Evolutionary conservation across 2,888 invertebrate genomes (phyloP).

Genomic region (Drosophila rubida): DNA sequence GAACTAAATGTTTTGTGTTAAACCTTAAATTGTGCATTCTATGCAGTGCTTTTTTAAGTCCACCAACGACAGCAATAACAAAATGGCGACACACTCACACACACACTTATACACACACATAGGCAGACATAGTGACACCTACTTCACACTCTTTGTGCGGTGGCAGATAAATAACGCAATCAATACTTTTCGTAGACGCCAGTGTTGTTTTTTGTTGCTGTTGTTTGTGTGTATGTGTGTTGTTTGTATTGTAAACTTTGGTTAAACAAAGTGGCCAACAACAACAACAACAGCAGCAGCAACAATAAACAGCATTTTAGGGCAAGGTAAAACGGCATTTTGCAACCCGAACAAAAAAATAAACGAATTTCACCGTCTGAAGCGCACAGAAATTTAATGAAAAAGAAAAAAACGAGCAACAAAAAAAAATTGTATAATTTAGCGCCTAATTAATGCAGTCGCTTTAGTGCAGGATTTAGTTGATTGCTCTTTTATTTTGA

Average conservation of each 20-base stretch:
- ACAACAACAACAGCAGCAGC: slow-evolving; percentile 23
- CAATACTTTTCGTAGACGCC: slow-evolving; percentile 40
- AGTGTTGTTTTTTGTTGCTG: slow-evolving; percentile 19
- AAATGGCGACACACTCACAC: slow-evolving; percentile 41
- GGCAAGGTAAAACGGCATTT: slow-evolving; percentile 63
- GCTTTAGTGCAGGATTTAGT: slow-evolving; percentile 41
- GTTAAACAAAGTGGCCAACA: slow-evolving; percentile 81
- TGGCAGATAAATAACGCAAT: slow-evolving; percentile 33
- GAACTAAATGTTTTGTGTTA: no score
- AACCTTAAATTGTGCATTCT: no score
- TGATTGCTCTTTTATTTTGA: slow-evolving; percentile 29
- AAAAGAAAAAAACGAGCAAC: slow-evolving; percentile 2
- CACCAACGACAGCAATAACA: slow-evolving; percentile 25
- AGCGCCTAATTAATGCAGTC: slow-evolving; percentile 48
- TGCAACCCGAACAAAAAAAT: slow-evolving; percentile 40
- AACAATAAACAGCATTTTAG: slow-evolving; percentile 40
- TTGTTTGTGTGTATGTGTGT: slow-evolving; percentile 50
- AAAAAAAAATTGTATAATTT: slow-evolving; percentile 28
- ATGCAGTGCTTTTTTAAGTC: no score
- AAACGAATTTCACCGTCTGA: slow-evolving; percentile 8
- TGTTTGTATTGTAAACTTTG: slow-evolving; percentile 78
- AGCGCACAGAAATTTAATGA: not conserved
- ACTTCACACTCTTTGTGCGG: slow-evolving; percentile 1
- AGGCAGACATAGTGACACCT: not conserved
- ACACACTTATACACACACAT: slow-evolving; percentile 1